Conservation (phyloP, 2,888 invertebrate genomes). For the Aleiodes testaceus region DNA sequence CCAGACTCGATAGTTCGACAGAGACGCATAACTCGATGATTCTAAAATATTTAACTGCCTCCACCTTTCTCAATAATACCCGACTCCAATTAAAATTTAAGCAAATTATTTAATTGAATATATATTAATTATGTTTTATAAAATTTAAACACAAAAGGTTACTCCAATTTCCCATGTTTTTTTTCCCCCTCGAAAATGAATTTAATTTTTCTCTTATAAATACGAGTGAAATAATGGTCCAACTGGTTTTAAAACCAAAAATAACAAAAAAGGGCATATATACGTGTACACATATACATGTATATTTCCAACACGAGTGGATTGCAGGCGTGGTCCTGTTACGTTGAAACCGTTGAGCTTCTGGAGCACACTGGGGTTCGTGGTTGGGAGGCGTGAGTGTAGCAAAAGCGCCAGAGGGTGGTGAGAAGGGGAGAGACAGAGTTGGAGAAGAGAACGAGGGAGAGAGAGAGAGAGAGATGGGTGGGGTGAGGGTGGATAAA, state of each 20-base stretch:
- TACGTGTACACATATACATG: not conserved
- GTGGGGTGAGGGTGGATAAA: slow-evolving; percentile 12
- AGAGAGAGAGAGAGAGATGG: not conserved
- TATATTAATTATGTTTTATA: no score
- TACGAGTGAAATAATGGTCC: slow-evolving; percentile 15
- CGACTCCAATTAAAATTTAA: no score
- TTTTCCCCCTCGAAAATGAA: not conserved
- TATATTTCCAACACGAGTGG: slow-evolving; percentile 17
- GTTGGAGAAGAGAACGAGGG: not conserved
- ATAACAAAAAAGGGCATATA: not conserved
- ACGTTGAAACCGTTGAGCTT: slow-evolving; percentile 29
- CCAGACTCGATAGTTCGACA: not conserved
- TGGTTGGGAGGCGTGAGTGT: slow-evolving; percentile 34
- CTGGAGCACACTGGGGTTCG: slow-evolving; percentile 22
- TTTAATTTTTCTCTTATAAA: slow-evolving; percentile 4
- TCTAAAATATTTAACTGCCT: not conserved
- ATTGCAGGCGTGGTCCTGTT: slow-evolving; percentile 33
- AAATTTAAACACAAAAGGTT: no score
- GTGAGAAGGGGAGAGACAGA: slow-evolving; percentile 1
- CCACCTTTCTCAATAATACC: not conserved
- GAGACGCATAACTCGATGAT: slow-evolving; percentile 4
- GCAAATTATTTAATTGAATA: no score
- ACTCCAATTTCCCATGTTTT: not conserved
- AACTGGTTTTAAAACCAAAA: slow-evolving; percentile 18
- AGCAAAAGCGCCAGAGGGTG: slow-evolving; percentile 26